These are phyloP conservation scores for Hanleya hanleyi DNA, from an alignment of 2,888 invertebrate genomes.

Conservation along the genomic window DNA sequence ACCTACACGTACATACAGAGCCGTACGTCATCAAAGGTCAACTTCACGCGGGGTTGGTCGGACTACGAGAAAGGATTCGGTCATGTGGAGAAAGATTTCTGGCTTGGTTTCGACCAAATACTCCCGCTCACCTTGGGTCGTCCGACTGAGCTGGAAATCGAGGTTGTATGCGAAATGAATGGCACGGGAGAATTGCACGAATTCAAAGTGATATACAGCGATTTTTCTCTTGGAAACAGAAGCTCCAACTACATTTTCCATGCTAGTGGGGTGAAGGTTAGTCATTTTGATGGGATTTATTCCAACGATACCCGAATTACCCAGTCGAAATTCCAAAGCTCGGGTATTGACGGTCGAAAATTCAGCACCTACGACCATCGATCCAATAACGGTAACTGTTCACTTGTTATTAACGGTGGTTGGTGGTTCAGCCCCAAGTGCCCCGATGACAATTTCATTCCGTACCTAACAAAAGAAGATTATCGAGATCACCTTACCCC, in stretches of 20 bases:
- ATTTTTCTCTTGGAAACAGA: background rate
- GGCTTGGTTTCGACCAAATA: background rate
- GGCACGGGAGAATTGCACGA: background rate
- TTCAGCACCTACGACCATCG: background rate
- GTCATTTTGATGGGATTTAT: too few relatives aligned
- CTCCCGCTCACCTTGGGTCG: background rate
- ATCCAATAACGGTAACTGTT: background rate
- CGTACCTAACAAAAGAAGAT: background rate
- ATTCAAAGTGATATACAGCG: background rate
- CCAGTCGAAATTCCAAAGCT: too few relatives aligned
- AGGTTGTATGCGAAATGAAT: background rate
- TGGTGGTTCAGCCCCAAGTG: constrained; percentile 2
- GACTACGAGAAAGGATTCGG: background rate
- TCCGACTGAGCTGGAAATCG: background rate
- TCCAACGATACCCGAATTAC: background rate
- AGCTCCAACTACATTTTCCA: background rate
- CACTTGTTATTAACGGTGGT: background rate
- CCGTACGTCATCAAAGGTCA: background rate
- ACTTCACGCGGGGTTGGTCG: background rate
- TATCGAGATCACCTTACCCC: too few relatives aligned
- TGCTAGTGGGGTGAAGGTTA: too few relatives aligned
- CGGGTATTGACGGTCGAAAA: background rate
- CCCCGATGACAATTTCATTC: background rate
- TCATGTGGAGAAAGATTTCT: background rate
- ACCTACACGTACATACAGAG: background rate